Percentiles rank a stretch among this genome's conserved stretches.
These are phyloP conservation scores for Athetis lepigone DNA, from an alignment of 2,888 invertebrate genomes.

Conservation along the genomic window DNA sequence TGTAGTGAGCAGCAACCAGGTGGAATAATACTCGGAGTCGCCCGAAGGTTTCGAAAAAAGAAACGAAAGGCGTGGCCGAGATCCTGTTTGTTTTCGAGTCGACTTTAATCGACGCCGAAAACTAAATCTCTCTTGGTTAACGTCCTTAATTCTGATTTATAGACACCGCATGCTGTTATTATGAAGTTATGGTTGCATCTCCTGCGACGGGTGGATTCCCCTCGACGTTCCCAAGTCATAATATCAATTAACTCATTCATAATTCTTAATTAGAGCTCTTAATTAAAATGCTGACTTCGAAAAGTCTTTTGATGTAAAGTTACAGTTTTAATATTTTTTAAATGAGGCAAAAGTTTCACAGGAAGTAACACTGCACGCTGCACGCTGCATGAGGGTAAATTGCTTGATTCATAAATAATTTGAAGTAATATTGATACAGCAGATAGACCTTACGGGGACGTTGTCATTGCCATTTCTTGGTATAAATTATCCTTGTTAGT, in stretches of 20 bases:
- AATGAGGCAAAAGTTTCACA: slow-evolving; percentile 32
- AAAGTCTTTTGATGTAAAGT: slow-evolving; percentile 54
- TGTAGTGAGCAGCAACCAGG: slow-evolving; percentile 75
- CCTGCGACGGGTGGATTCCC: slow-evolving; percentile 77
- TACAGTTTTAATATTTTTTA: slow-evolving; percentile 45
- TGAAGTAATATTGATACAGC: slow-evolving; percentile 25
- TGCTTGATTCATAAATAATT: slow-evolving; percentile 46
- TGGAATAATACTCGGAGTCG: slow-evolving; percentile 74
- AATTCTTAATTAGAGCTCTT: slow-evolving; percentile 76
- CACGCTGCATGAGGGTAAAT: slow-evolving; percentile 19
- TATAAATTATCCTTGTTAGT: slow-evolving; percentile 73
- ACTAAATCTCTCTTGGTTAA: slow-evolving; percentile 79
- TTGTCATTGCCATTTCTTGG: slow-evolving; percentile 65
- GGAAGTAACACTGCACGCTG: too few species aligned
- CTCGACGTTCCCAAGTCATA: slow-evolving; percentile 82
- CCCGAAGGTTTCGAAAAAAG: slow-evolving; percentile 75
- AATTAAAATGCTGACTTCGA: slow-evolving; percentile 67
- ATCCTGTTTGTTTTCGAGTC: slow-evolving; percentile 86
- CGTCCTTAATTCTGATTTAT: slow-evolving; percentile 89
- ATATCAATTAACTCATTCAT: slow-evolving; percentile 87
- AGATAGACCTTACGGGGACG: slow-evolving; percentile 33
- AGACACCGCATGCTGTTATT: slow-evolving; percentile 84
- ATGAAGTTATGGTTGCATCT: slow-evolving; percentile 81
- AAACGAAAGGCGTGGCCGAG: slow-evolving; percentile 72
- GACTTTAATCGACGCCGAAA: slow-evolving; percentile 84